Evolutionary conservation across 2,888 invertebrate genomes (phyloP), one percentile per base, ranked within the genome.

Genomic region (Latrodectus hesperus): DNA sequence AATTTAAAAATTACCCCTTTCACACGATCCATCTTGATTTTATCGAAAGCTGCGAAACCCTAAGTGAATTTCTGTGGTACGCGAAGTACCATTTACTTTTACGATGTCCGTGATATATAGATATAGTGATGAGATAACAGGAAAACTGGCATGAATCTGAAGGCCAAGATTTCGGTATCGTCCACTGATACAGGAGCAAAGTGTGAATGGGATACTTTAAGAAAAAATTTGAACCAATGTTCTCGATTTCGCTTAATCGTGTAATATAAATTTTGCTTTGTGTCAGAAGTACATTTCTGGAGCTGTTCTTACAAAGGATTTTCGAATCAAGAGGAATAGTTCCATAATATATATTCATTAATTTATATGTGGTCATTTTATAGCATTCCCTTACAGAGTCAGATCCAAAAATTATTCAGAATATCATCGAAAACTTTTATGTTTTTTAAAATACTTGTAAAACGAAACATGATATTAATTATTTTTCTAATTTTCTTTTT

Each of bases 1-100:
- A 81, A 81, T 81, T 81, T 81, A 81, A 81, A 81, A 81, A 81
- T 81, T 81, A 81, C 81, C 65, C 67, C 81, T 73, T 81, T 81
- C 65, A 60, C 65, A 22, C 81, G 11, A 81, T 81, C 81, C 73
- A 81, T 81, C 81, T 81, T 81, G 81, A 73, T 81, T 81, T 81
- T 81, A 81, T 81, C 73, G 81, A 81, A 81, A 52, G 73, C 73
- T 71, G 79, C 49, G 79, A 71, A 72, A 22, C 65, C 11, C 67
- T 81, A 81, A 81, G 81, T 81, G 81, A 81, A 81, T 81, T 81
- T 81, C 81, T 73, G 81, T 64, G 65, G 81, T 74, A 73, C 67
- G 65, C n/a, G 53, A 64, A 81, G 65, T 67, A 22, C 64, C 73
- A 71, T 74, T 81, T 81, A 67, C 67, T 73, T 81, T 81, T 81